Conservation (phyloP, 2,888 invertebrate species). For the Platerodrilus igneus region DNA sequence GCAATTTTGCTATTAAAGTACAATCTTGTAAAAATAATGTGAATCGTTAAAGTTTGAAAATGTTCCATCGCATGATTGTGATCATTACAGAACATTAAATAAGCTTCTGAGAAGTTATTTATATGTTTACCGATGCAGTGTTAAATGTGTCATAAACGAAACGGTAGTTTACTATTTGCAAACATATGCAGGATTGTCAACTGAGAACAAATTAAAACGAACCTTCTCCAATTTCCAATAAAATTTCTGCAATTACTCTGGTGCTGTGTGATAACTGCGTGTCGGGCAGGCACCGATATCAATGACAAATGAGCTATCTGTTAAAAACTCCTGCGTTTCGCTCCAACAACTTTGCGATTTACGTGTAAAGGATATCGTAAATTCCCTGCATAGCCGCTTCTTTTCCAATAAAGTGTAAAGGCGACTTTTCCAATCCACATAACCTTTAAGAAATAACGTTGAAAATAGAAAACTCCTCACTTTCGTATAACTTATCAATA, state of each 20-base stretch:
- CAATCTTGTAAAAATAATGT: too few relatives aligned
- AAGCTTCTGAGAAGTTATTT: too few relatives aligned
- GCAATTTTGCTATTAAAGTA: too few relatives aligned
- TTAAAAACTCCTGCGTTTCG: conserved; percentile 44
- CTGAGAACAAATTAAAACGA: conserved; percentile 20
- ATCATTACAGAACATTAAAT: too few relatives aligned
- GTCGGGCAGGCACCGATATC: conserved; percentile 39
- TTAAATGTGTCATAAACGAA: too few relatives aligned
- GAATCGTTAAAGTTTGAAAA: too few relatives aligned
- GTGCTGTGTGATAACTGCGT: conserved; percentile 36
- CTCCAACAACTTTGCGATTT: conserved; percentile 43
- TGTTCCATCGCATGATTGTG: too few relatives aligned
- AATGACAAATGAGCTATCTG: conserved; percentile 45
- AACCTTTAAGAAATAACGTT: conserved; percentile 22
- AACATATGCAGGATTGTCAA: conserved; percentile 9
- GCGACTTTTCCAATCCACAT: conserved; percentile 25
- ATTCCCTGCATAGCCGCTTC: conserved; percentile 39
- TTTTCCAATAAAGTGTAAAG: conserved; percentile 41
- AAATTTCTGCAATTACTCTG: conserved; percentile 38
- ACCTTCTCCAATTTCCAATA: conserved; percentile 27
- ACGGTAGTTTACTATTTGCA: too few relatives aligned
- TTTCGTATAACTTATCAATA: conserved; percentile 26
- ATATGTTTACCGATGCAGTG: too few relatives aligned
- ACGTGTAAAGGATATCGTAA: conserved; percentile 43
- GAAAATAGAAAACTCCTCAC: conserved; percentile 23